Base-by-base conservation (phyloP, 2,797 vertebrate genomes). In the Cirrhinus molitorella region DNA sequence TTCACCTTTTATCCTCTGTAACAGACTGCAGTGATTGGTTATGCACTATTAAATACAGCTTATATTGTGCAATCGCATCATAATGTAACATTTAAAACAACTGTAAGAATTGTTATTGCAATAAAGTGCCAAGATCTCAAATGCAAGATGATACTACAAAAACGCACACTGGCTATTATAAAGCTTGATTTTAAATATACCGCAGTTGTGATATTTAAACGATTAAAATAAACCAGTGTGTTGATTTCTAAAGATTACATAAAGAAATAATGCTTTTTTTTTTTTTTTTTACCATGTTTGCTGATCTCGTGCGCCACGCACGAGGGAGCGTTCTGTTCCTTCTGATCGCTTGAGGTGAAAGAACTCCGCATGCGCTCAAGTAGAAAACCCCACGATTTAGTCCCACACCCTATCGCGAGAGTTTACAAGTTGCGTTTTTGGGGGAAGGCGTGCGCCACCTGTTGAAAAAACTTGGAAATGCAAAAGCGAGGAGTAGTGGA, bases 271-370 rank as follows among this genome's bases (percentile, higher is more conserved):
- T 19, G 37, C 5, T 40, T 28, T 17, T 12, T 72, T 79, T 67
- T 83, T 40, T 28, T 17, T 12, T 72, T 79, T 67, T 83, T 78
- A 88, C 84, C 87, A 88, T 88, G 40, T 74, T 79, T 78, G 9
- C n/a, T 19, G 55, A 45, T 53, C 59, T 71, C 65, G 34, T 68
- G 84, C 79, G 77, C 66, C 59, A 81, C 78, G 49, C 65, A 47
- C 51, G n/a, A 43, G 11, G 4, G 23, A 19, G 77, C 28, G 45
- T 25, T 80, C 4, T 19, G 25, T 40, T 73, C 28, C 81, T 43
- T 61, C 14, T 8, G n/a, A 16, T 55, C n/a, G 21, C 76, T 75
- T 61, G 9, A 3, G 43, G 51, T 53, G 81, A 83, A 80, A 83
- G 81, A 79, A 61, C 40, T 3, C 21, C 63, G 31, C 70, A 53